phyloP scores from a whole-genome alignment of 1,140 invertebrate genomes.

The Dinoponera quadriceps region DNA sequence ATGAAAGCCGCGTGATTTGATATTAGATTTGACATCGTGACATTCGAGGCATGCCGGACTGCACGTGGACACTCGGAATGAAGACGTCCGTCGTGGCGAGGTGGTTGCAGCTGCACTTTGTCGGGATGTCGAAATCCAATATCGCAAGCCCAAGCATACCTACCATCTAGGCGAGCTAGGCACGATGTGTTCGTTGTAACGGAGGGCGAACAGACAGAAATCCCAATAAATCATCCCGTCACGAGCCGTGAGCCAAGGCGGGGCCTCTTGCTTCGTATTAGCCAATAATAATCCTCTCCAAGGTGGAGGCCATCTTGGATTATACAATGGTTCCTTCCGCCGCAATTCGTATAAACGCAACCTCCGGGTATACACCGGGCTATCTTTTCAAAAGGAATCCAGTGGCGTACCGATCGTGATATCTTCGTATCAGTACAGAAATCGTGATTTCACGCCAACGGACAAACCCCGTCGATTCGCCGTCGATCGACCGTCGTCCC shows the following conservation, averaged over 20 bases:
- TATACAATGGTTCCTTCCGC: constrained; percentile 86
- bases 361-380: constrained; percentile 79
- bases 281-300: constrained; percentile 87
- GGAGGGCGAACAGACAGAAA: constrained; percentile 86
- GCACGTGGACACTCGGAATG: constrained; percentile 42
- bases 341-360: constrained; percentile 84
- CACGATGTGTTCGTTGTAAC: constrained; percentile 79
- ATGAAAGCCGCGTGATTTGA: neutral
- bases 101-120: constrained; percentile 64
- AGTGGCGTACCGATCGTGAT: constrained; percentile 76
- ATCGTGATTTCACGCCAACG: constrained; percentile 28
- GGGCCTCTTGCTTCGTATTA: constrained; percentile 87
- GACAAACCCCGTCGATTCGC: constrained; percentile 5
- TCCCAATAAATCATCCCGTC: constrained; percentile 86
- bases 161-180: constrained; percentile 71
- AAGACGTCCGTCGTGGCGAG: constrained; percentile 58
- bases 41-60: constrained; percentile 35
- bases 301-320: constrained; percentile 87
- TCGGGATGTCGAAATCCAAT: constrained; percentile 72
- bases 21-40: constrained; percentile 55
- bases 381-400: constrained; percentile 79
- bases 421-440: constrained; percentile 47
- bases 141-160: constrained; percentile 68
- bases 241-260: constrained; percentile 87
- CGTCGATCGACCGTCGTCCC: neutral